phyloP scores from a whole-genome alignment of 2,888 invertebrate species.

The Nephrotoma flavescens region DNA sequence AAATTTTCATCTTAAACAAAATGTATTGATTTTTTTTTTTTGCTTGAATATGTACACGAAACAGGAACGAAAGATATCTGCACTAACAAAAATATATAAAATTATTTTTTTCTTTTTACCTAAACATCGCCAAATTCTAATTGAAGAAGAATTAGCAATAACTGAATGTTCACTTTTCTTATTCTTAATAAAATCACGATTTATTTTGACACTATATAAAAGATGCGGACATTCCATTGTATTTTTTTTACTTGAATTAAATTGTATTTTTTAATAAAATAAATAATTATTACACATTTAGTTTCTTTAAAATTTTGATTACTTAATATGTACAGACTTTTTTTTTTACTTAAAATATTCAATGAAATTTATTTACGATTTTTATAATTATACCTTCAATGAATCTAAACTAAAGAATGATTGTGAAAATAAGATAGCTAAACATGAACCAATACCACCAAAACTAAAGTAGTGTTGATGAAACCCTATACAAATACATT shows the following conservation, averaged over 20 bases:
- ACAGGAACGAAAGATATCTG: background rate
- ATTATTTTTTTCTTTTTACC: constrained; percentile 12
- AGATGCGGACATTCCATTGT: constrained; percentile 57
- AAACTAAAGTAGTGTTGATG: background rate
- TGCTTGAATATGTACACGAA: background rate
- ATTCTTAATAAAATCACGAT: constrained; percentile 33
- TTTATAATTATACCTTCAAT: background rate
- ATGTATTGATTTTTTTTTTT: background rate
- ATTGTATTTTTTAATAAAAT: background rate
- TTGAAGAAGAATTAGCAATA: background rate
- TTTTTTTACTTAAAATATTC: background rate
- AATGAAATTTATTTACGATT: background rate
- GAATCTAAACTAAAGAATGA: background rate
- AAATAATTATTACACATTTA: background rate
- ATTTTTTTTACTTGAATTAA: constrained; percentile 13
- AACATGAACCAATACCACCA: background rate
- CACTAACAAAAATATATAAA: background rate
- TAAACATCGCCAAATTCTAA: constrained; percentile 17
- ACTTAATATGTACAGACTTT: background rate
- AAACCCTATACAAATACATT: background rate
- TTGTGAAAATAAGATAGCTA: background rate
- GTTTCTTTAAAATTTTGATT: background rate
- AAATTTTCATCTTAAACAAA: background rate
- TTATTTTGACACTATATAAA: constrained; percentile 46
- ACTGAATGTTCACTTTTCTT: constrained; percentile 29